These are phyloP conservation scores for Cheilosia soror DNA, from an alignment of 2,888 invertebrate genomes.

Conservation along the genomic window DNA sequence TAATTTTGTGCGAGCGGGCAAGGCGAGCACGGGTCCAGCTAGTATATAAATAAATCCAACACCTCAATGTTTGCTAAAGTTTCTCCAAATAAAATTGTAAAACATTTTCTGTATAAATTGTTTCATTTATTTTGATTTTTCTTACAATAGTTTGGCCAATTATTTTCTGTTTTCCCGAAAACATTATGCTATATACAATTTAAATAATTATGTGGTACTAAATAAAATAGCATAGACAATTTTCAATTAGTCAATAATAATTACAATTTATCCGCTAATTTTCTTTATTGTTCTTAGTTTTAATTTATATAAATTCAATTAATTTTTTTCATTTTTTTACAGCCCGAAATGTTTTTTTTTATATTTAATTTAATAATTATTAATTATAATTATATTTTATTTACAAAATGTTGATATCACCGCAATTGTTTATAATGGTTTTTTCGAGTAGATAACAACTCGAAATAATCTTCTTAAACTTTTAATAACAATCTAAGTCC, in stretches of 20 bases:
- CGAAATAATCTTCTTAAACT: constrained; percentile 8
- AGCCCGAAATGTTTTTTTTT: constrained; percentile 54
- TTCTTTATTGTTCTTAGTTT: constrained; percentile 7
- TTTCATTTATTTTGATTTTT: constrained; percentile 53
- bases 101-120: constrained; percentile 65
- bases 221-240: constrained; percentile 29
- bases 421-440: constrained; percentile 34
- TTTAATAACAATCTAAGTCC: constrained; percentile 19
- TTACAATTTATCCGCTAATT: constrained; percentile 33
- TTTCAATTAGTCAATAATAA: constrained; percentile 11
- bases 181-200: constrained; percentile 24
- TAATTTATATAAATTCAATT: constrained; percentile 16
- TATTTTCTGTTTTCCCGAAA: constrained; percentile 26
- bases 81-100: not conserved
- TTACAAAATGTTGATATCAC: constrained; percentile 65
- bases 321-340: constrained; percentile 49
- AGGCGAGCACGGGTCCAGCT: no score
- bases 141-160: constrained; percentile 67
- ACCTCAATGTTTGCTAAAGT: no score
- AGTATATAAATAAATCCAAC: no score
- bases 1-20: no score
- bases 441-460: constrained; percentile 13
- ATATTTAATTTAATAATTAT: constrained; percentile 3
- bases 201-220: constrained; percentile 44
- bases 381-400: constrained; percentile 23